Conservation (phyloP, 1,140 invertebrate species). For the Thaumatotibia leucotreta region DNA sequence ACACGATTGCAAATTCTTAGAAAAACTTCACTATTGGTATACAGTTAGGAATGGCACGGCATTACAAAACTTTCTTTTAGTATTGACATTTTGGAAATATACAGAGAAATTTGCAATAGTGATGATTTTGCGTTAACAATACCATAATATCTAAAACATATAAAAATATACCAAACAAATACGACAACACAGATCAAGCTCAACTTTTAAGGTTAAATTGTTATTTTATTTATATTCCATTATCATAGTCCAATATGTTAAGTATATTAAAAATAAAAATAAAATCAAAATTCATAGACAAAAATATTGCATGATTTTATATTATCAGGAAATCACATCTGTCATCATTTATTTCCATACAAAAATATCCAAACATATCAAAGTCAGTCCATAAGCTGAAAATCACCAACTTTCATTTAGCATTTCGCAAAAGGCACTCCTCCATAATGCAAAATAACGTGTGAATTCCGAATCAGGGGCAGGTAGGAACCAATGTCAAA, state of each 20-base stretch:
- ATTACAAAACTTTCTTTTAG: conserved; percentile 30
- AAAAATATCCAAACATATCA: conserved; percentile 55
- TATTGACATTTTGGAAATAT: conserved; percentile 36
- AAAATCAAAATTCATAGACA: conserved; percentile 16
- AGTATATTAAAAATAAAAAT: conserved; percentile 12
- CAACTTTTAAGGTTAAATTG: conserved; percentile 30
- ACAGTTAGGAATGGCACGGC: conserved; percentile 25
- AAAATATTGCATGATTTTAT: conserved; percentile 20
- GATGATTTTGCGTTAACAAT: conserved; percentile 14
- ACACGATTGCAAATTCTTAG: conserved; percentile 29
- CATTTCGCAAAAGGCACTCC: conserved; percentile 53
- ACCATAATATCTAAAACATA: conserved; percentile 22
- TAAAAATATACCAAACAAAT: conserved; percentile 14
- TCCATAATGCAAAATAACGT: conserved; percentile 41
- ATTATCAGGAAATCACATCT: conserved; percentile 10
- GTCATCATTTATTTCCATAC: conserved; percentile 23
- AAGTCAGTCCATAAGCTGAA: conserved; percentile 49
- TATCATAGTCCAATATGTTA: background rate
- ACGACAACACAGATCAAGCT: conserved; percentile 38
- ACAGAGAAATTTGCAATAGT: conserved; percentile 39
- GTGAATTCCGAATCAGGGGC: conserved; percentile 10
- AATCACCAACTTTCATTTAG: conserved; percentile 38
- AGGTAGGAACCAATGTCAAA: conserved; percentile 20
- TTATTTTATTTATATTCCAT: conserved; percentile 20
- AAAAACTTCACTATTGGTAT: background rate